Evolutionary conservation across 2,797 vertebrate species (phyloP), one percentile per base, ranked within the genome.

Genomic region (Limnodromus scolopaceus): DNA sequence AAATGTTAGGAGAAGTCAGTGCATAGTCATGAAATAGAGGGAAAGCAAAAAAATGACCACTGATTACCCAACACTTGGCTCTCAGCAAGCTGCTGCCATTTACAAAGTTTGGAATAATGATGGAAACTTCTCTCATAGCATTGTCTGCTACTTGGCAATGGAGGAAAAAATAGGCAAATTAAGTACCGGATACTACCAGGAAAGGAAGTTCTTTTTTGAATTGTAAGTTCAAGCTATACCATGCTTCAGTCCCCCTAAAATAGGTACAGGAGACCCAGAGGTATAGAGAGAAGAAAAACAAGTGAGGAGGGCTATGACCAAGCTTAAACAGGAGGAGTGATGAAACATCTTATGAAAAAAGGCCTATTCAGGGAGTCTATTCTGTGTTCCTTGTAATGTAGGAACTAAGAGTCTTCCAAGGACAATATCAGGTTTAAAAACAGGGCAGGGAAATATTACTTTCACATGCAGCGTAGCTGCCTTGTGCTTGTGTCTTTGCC

Each of bases 401-500:
- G 63, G 65, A 92, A 45, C 51, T 32, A 38, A 43, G 41, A 79
- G 12, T 32, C 16, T 55, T 54, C 32, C 58, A 49, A 63, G 51
- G 78, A 70, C 39, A 45, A 23, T 43, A 55, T 5, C 32, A 76
- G 23, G 23, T 77, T 81, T 91, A 24, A 64, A 87, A 53, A 61
- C 58, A 70, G n/a, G 39, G 4, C 25, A 85, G 72, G 36, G 30
- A 77, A 66, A 24, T 53, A 64, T 34, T 70, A 46, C 48, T 65
- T 63, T 70, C 75, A 84, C 24, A 22, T 0, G 2, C 43, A 66
- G 19, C 0, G 0, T 20, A 39, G 36, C 54, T 90, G 54, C n/a
- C 49, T 79, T 0, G 0, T 38, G 82, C 53, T 4, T 2, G 5
- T 16, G 15, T 70, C 36, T 39, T 72, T 72, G 30, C 34, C 38